Base-by-base conservation (phyloP, 2,888 invertebrate species). In the Dolichomitus sp. region DNA sequence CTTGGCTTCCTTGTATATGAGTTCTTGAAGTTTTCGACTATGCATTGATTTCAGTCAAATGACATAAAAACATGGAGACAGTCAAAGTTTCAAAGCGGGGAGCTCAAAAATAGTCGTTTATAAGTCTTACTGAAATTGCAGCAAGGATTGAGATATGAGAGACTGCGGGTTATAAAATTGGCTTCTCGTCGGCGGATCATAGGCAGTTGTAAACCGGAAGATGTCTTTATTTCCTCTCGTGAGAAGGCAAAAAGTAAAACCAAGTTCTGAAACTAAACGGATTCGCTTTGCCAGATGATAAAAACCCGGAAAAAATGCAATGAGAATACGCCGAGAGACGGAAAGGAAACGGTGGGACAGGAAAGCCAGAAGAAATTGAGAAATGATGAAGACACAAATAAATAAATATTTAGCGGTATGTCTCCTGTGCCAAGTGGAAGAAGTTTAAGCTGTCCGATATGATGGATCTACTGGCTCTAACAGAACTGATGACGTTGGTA, bases 371-470 rank as follows among this genome's bases (percentile, higher is more conserved):
- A 76, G 70, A 79, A 84, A 77, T 77, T 80, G 73, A 79, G 73
- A 80, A 82, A 80, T 80, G 80, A 80, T 80, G 75, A 76, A 83
- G 80, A 75, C 37, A 66, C 75, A 83, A 83, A 83, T 83, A 83
- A 80, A 83, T 80, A 83, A 80, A 79, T 76, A 80, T 66, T 76
- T 68, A 65, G 69, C 54, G 48, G 14, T 50, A 27, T 69, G 65
- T 76, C 50, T 33, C 12, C 40, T 40, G 59, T 37, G 19, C 72
- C 61, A 72, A 76, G 66, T 61, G 72, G 54, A 76, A 80, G 52
- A 83, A 83, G 80, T 83, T 83, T 72, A 75, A 72, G 75, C 61
- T 83, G 83, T 83, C 83, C 52, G 45, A 72, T 61, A 83, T 83
- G 83, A 85, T 83, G 75, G 77, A 83, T 85, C 75, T 81, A 74